phyloP scores from a whole-genome alignment of 23 tunicate species.

The Ciona savignyi region DNA sequence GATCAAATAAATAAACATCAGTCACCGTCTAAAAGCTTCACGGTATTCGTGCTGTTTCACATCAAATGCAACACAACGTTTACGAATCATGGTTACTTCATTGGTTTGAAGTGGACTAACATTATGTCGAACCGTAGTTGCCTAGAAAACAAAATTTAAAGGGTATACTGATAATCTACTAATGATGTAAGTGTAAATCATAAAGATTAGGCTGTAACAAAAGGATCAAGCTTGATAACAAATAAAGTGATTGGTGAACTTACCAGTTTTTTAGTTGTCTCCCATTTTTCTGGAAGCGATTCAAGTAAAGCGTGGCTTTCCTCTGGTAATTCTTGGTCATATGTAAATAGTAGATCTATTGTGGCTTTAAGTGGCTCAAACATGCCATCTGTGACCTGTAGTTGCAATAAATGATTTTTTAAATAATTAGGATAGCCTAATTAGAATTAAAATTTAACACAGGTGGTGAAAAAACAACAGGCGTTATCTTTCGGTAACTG shows the following conservation, averaged over 20 bases:
- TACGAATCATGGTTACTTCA: constrained; percentile 66
- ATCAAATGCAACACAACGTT: constrained; percentile 58
- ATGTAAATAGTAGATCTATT: constrained; percentile 54
- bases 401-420: no score
- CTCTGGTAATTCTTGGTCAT: constrained; percentile 80
- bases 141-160: constrained; percentile 9
- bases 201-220: no score
- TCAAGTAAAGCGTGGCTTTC: constrained; percentile 66
- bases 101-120: constrained; percentile 79
- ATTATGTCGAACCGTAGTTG: constrained; percentile 63
- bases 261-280: constrained; percentile 60
- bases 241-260: no score
- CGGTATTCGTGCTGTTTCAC: constrained; percentile 71
- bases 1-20: no score
- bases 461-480: no score
- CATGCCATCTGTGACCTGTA: constrained; percentile 79
- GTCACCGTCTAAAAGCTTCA: constrained; percentile 67
- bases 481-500: no score
- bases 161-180: no score
- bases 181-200: no score
- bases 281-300: constrained; percentile 87
- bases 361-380: constrained; percentile 80
- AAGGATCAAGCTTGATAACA: no score
- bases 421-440: not conserved
- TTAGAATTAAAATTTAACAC: no score